Evolutionary conservation across 2,797 vertebrate genomes (phyloP), one percentile per base, ranked within the genome.

Genomic region (Myripristis murdjan): DNA sequence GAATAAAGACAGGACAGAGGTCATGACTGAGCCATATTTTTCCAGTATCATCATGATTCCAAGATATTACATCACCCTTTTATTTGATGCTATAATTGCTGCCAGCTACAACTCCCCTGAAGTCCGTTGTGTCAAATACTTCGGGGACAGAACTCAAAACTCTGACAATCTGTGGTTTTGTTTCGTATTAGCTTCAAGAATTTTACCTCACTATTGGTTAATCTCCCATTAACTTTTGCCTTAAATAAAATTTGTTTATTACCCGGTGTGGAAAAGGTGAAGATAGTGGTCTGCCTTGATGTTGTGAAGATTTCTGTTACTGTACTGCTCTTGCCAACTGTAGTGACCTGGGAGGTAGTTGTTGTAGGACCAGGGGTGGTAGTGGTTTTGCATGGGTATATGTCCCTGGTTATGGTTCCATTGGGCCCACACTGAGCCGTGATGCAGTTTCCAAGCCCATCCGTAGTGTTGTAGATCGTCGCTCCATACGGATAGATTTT

Each of bases 381-480:
- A 0, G 86, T 88, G 0, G 46, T 72, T 3, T 51, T 0, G 65
- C 97, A 99, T 0, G 18, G 0, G 2, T 77, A 23, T 0, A 93
- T 6, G 0, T 0, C 16, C 54, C 95, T 95, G 0, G 63, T 24
- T 28, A 97, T 64, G 0, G 82, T 94, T 41, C 95, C 96, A 10
- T 97, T 91, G 0, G 41, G 47, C 1, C 89, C 90, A 64, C 97
- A 99, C n/a, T 6, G 64, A 54, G 96, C 97, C 0, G 72, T 89
- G n/a, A 98, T 95, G 64, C 97, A 99, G 33, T 91, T 84, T 35
- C 95, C 96, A 0, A 85, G 81, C 11, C 96, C 96, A n/a, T 98
- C 97, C 0, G 93, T 94, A 0, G 96, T 98, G 67, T 94, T 75
- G 84, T 99, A 99, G 73, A 98, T 92, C 3, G 90, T 79, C 0